Percentiles rank a stretch among this genome's conserved stretches.
phyloP scores from a whole-genome alignment of 2,888 invertebrate genomes.

The Rhopalosiphum nymphaeae region DNA sequence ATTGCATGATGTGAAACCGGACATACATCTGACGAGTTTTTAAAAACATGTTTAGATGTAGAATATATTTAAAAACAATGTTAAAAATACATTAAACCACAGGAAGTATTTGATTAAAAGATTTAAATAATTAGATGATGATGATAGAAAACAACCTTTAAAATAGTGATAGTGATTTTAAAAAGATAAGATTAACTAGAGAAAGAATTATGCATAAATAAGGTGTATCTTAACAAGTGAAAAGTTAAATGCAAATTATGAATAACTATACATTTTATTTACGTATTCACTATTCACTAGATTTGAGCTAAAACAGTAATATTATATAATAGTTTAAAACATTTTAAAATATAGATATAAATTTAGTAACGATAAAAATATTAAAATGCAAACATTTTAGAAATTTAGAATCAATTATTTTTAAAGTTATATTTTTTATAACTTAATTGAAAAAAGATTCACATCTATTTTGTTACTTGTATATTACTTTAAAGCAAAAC shows the following conservation, averaged over 20 bases:
- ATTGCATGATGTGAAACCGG: constrained; percentile 24
- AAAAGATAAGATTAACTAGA: not conserved
- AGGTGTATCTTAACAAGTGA: not conserved
- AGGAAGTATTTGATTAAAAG: not conserved
- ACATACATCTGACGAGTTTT: not conserved
- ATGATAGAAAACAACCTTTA: not conserved
- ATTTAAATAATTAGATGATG: not conserved
- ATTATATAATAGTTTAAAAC: not conserved
- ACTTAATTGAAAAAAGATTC: not conserved
- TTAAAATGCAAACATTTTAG: not conserved
- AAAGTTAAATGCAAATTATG: not conserved
- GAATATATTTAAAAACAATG: not conserved
- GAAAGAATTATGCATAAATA: not conserved
- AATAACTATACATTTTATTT: not conserved
- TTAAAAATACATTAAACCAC: not conserved
- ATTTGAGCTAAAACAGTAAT: not conserved
- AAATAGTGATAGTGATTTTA: not conserved
- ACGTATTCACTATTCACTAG: not conserved
- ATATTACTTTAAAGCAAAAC: not conserved
- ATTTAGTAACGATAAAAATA: not conserved
- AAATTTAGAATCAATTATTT: not conserved
- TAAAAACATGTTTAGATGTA: not conserved
- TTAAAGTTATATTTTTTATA: not conserved
- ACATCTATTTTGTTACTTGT: not conserved
- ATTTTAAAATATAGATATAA: not conserved